These are phyloP conservation scores for Anthoscopus minutus DNA, from an alignment of 2,113 vertebrate species.

Conservation along the genomic window DNA sequence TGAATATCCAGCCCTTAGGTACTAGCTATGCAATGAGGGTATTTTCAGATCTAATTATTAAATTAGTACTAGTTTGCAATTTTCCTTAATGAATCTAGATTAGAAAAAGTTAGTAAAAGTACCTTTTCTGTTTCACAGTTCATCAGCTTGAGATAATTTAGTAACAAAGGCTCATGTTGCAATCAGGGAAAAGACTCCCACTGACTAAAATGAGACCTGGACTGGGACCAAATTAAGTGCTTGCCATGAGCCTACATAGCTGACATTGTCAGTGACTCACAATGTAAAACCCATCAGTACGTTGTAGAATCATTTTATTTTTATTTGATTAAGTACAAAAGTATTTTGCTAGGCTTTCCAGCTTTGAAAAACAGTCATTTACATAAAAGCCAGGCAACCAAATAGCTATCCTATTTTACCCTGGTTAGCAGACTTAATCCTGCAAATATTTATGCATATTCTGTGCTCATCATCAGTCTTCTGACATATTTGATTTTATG, in stretches of 20 bases:
- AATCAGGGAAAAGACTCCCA: constrained; percentile 38
- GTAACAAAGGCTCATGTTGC: constrained; percentile 45
- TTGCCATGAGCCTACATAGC: constrained; percentile 61
- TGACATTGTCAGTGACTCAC: constrained; percentile 68
- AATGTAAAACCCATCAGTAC: constrained; percentile 64
- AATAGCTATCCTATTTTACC: constrained; percentile 16
- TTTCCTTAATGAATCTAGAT: not conserved
- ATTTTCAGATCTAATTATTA: not conserved
- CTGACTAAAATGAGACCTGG: constrained; percentile 34
- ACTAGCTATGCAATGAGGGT: not conserved
- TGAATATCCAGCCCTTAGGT: not conserved
- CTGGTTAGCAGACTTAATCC: not conserved
- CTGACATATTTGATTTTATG: not conserved
- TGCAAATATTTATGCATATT: constrained; percentile 11
- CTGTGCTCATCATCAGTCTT: not conserved
- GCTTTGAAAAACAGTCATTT: constrained; percentile 65
- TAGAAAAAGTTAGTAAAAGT: constrained; percentile 45
- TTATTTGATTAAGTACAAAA: constrained; percentile 70
- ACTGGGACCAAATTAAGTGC: constrained; percentile 1
- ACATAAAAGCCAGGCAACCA: not conserved
- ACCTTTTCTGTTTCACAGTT: constrained; percentile 37
- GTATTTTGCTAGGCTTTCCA: constrained; percentile 61
- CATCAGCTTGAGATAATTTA: constrained; percentile 41
- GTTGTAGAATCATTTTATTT: constrained; percentile 65
- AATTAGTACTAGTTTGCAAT: not conserved